Conservation (phyloP, 2,797 vertebrate genomes). For the Sebastes hubbsi region DNA sequence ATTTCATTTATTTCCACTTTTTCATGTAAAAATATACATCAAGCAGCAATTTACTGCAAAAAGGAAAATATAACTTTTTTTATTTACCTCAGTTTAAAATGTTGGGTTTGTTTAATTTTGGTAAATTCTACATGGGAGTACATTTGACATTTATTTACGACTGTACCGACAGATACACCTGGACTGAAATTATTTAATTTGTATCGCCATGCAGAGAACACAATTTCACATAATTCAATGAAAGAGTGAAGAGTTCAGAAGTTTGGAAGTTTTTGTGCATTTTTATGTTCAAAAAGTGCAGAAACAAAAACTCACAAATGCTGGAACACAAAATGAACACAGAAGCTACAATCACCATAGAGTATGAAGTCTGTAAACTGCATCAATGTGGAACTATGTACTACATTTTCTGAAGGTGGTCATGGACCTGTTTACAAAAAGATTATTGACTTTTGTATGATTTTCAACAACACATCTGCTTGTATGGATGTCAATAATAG, state of each 20-base stretch:
- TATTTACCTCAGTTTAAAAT: neutral
- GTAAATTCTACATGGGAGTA: neutral
- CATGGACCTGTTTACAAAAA: neutral
- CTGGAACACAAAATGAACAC: neutral
- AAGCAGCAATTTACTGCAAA: neutral
- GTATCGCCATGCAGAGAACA: neutral
- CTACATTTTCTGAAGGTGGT: neutral
- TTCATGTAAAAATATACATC: slow-evolving; percentile 65
- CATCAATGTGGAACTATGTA: neutral
- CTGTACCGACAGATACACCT: neutral
- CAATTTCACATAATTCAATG: neutral
- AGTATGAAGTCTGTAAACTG: neutral
- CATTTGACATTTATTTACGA: neutral
- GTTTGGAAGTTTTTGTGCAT: neutral
- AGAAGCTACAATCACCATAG: neutral
- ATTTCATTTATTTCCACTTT: slow-evolving; percentile 57
- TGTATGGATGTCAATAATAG: neutral
- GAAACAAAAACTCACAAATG: neutral
- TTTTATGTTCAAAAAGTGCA: neutral
- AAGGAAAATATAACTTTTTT: neutral
- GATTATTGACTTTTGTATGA: neutral
- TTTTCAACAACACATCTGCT: neutral
- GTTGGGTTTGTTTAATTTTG: neutral
- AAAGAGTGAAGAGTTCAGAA: slow-evolving; percentile 1
- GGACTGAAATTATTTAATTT: neutral